Percentiles rank a stretch among this genome's conserved stretches.
These are phyloP conservation scores for Drosophila santomea DNA, from an alignment of 1,140 invertebrate genomes.

Conservation along the genomic window DNA sequence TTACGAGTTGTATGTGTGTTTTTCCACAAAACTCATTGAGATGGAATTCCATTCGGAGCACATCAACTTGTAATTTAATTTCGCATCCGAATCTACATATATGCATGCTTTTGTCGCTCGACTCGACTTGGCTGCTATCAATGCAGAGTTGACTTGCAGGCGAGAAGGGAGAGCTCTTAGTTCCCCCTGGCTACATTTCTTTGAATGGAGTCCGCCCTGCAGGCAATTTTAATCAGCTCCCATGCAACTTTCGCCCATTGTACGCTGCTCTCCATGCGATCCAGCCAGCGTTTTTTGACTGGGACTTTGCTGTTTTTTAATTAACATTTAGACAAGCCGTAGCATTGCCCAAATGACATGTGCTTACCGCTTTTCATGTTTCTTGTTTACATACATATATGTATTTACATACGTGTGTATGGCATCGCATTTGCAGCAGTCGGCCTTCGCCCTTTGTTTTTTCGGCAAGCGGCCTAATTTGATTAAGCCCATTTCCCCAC, in stretches of 20 bases:
- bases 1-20: constrained; percentile 16
- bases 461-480: constrained; percentile 43
- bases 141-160: constrained; percentile 3
- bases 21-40: constrained; percentile 34
- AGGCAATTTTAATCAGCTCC: constrained; percentile 58
- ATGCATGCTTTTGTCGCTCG: constrained; percentile 30
- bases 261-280: constrained; percentile 26
- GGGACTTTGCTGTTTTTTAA: constrained; percentile 72
- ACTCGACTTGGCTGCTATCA: constrained; percentile 29
- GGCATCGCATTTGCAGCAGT: constrained; percentile 20
- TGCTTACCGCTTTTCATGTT: constrained; percentile 37
- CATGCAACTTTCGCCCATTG: constrained; percentile 51
- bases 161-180: background rate
- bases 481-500: constrained; percentile 47
- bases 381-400: background rate
- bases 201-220: background rate
- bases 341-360: constrained; percentile 72
- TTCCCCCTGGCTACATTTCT: constrained; percentile 10
- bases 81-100: constrained; percentile 27
- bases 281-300: constrained; percentile 24
- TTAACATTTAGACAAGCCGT: constrained; percentile 77
- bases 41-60: constrained; percentile 41
- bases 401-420: no score
- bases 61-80: constrained; percentile 50
- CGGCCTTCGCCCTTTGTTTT: constrained; percentile 18